Percentiles rank a stretch among this genome's conserved stretches.
phyloP scores from a whole-genome alignment of 1,140 invertebrate species.

The Papilio helenus region DNA sequence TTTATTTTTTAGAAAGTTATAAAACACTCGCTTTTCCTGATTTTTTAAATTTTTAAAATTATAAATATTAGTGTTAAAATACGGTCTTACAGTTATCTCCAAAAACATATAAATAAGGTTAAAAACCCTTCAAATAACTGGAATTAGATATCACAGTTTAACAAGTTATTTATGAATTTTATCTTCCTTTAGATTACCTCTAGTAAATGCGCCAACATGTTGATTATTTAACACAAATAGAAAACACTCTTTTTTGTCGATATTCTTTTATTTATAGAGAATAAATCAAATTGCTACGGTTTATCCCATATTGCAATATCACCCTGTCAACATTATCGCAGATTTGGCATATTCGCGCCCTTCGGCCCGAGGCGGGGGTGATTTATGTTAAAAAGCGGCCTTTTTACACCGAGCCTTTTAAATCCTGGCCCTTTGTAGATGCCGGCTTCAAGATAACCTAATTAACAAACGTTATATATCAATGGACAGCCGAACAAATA shows the following conservation, averaged over 20 bases:
- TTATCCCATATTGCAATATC: neutral
- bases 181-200: neutral
- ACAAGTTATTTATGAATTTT: neutral
- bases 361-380: slow-evolving; percentile 72
- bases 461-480: slow-evolving; percentile 81
- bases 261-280: neutral
- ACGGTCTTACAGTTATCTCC: too few relatives aligned
- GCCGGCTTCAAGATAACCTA: slow-evolving; percentile 79
- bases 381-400: slow-evolving; percentile 80
- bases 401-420: slow-evolving; percentile 81
- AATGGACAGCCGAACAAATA: slow-evolving; percentile 73
- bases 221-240: too few relatives aligned
- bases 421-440: slow-evolving; percentile 73
- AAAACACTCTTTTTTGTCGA: too few relatives aligned
- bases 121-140: neutral
- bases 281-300: neutral
- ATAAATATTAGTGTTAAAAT: too few relatives aligned
- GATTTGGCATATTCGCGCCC: slow-evolving; percentile 71
- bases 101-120: neutral
- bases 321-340: slow-evolving; percentile 2
- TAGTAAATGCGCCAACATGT: neutral
- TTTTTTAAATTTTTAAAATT: too few relatives aligned
- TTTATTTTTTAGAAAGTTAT: too few relatives aligned
- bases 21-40: too few relatives aligned
- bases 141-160: neutral